Base-by-base conservation (phyloP, 2,888 invertebrate genomes). In the Ferrisia virgata region DNA sequence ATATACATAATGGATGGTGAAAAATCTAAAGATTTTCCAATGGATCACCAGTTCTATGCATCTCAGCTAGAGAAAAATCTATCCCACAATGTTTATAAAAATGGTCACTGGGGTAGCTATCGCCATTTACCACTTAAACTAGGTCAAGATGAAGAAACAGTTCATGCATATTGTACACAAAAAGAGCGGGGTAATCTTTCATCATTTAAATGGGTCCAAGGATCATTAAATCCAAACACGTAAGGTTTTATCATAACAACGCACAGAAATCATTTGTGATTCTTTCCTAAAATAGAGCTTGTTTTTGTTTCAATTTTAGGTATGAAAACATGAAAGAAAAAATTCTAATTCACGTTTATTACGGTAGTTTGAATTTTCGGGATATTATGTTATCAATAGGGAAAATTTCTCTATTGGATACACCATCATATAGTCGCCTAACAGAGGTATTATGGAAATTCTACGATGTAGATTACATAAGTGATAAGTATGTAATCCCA, bases 171-270 rank as follows among this genome's bases (percentile, higher is more conserved):
- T 47, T 47, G 47, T n/a, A n/a, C n/a, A n/a, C 93, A 1, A 95
- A 96, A 89, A 92, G 94, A 0, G 87, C 92, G 94, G 83, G 98
- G 98, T 79, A 98, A 99, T 88, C 90, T 98, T 83, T 94, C 95
- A 0, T 94, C 95, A 1, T 88, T 98, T 64, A 91, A 89, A 15
- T 96, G 96, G 96, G 89, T 96, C 8, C 93, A 97, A 88, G 94
- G 94, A n/a, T n/a, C 47, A 15, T 15, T 47, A 47, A 1, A n/a
- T 47, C 6, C 3, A 47, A n/a, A n/a, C 15, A n/a, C 47, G n/a
- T n/a, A n/a, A n/a, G n/a, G n/a, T n/a, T n/a, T n/a, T n/a, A n/a
- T n/a, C n/a, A n/a, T n/a, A n/a, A n/a, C n/a, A n/a, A n/a, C n/a
- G n/a, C n/a, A n/a, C n/a, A n/a, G n/a, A n/a, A n/a, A n/a, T n/a